Evolutionary conservation across 2,888 invertebrate species (phyloP), one percentile per base, ranked within the genome.

Genomic region (Leucophora obtusa): DNA sequence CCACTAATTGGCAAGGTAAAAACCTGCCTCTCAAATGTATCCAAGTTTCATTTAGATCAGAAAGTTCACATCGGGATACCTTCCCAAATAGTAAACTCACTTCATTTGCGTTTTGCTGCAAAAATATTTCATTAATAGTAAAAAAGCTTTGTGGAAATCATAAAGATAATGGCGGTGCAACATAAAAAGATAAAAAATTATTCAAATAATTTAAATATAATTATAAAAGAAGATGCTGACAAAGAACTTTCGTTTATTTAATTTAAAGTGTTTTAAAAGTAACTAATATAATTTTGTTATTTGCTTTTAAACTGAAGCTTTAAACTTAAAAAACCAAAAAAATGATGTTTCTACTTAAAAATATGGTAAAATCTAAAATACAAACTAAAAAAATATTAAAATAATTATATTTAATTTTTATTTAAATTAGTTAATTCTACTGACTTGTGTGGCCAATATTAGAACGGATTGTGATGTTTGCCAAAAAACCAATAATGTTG

Each of bases 401-500:
- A 28, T 28, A 56, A 17, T n/a, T 54, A 11, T 14, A 11, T 1
- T 38, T 38, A 47, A 38, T 10, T 33, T 53, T 54, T 6, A 3
- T 14, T 0, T 3, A 7, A 59, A 53, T 2, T 5, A 68, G 76
- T 62, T 71, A 14, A 15, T 68, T 33, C 3, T 58, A 10, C n/a
- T 70, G 21, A 9, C 56, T 17, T 47, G 0, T 7, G 14, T 47
- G n/a, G 35, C 7, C 28, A 2, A 18, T 5, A 53, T 47, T 6
- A 15, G 15, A 6, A 47, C 72, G 14, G 65, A 75, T 0, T 84
- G 84, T 50, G 72, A 83, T 63, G 14, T 51, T 6, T 84, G 84
- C n/a, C 79, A 84, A 24, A 6, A 33, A 9, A 54, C n/a, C 2
- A 84, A 82, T 62, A 58, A 53, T 28, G 82, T 83, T 9, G 82